phyloP scores from a whole-genome alignment of 2,888 invertebrate species.

The Coelinius sp. region DNA sequence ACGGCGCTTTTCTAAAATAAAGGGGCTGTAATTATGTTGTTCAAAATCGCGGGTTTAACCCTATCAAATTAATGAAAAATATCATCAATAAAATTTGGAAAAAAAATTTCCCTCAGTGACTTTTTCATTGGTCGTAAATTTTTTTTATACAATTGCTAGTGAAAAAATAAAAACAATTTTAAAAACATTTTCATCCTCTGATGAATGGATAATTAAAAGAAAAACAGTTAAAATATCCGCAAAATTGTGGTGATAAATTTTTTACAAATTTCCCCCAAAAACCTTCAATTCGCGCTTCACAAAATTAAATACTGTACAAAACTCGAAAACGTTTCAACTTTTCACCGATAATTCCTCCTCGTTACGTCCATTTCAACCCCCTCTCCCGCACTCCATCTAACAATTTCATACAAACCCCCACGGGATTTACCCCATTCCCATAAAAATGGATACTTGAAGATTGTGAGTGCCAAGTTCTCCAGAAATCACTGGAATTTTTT shows the following conservation, averaged over 20 bases:
- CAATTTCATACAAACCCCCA: background rate
- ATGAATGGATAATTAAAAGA: too few species aligned
- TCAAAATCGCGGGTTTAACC: background rate
- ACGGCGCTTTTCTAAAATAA: constrained; percentile 59
- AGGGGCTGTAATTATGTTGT: constrained; percentile 38
- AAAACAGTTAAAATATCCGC: too few species aligned
- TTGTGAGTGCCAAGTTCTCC: background rate
- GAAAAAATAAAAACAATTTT: too few species aligned
- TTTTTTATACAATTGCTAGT: too few species aligned
- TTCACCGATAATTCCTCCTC: background rate
- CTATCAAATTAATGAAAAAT: background rate
- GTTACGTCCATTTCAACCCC: background rate
- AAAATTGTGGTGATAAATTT: background rate
- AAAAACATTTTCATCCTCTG: too few species aligned
- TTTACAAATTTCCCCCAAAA: background rate
- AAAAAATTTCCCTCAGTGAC: too few species aligned
- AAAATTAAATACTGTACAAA: background rate
- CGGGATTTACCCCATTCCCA: background rate
- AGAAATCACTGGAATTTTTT: background rate
- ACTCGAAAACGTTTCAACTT: too few species aligned
- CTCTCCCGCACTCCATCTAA: background rate
- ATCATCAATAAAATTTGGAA: background rate
- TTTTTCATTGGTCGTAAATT: too few species aligned
- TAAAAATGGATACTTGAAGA: background rate
- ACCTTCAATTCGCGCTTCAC: background rate